Base-by-base conservation (phyloP, 2,797 vertebrate genomes). In the Aphelocoma californica region DNA sequence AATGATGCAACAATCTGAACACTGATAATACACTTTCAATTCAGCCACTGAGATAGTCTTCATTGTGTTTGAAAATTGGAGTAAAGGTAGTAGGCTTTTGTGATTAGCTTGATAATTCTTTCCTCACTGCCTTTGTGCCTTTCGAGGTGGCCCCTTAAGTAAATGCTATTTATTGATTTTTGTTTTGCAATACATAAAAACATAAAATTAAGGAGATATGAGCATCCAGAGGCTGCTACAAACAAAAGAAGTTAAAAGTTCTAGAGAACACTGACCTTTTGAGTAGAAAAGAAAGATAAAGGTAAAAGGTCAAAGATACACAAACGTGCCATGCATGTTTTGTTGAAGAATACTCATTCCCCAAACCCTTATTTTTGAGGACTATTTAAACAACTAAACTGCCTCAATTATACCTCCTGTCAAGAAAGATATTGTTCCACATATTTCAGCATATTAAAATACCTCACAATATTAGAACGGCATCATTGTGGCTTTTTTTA, bases 301-400 rank as follows among this genome's bases (percentile, higher is more conserved):
- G 94, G 91, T 91, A 97, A 93, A 95, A 95, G 89, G 85, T 91
- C 73, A 90, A 72, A 92, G 80, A 88, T 50, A 91, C 12, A 83
- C 32, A 70, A 34, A 86, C 23, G 47, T 78, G 26, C 78, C 16
- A 13, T 17, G 50, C 57, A 32, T 1, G 4, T 32, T 84, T 70
- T n/a, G 5, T 24, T 45, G 8, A 84, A 82, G 61, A 71, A 82
- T 42, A 53, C 2, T 32, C n/a, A 77, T 54, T 77, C 19, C 28
- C 34, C 56, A 86, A 72, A 53, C 11, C 3, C n/a, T 36, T 73
- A 12, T 44, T 66, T 82, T 5, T 61, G 50, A 67, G 24, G 74
- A 25, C 14, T 40, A 12, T 18, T 87, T 75, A 40, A 81, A 34
- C 21, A 75, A 62, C 19, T 82, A 23, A 70, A 61, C 26, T 50